Conservation (phyloP, 1,140 invertebrate genomes). For the Papilio polytes region DNA sequence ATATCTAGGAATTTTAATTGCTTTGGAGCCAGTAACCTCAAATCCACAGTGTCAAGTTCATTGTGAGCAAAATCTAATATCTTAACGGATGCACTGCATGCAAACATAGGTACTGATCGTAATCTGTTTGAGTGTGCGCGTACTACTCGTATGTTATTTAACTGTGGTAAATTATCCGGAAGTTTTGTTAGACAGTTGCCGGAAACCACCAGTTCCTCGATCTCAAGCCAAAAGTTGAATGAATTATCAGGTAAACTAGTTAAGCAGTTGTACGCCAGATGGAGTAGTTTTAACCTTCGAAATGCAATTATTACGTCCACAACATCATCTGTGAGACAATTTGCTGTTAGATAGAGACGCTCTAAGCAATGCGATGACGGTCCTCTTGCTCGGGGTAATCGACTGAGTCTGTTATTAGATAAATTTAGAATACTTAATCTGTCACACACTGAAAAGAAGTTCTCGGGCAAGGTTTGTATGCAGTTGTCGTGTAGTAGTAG, state of each 20-base stretch:
- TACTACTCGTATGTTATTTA: slow-evolving; percentile 89
- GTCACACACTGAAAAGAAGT: slow-evolving; percentile 89
- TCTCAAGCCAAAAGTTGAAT: slow-evolving; percentile 89
- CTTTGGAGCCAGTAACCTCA: slow-evolving; percentile 89
- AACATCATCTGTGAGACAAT: slow-evolving; percentile 90
- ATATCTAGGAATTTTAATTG: slow-evolving; percentile 93
- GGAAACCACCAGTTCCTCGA: slow-evolving; percentile 92
- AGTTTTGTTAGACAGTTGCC: slow-evolving; percentile 91
- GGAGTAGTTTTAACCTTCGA: slow-evolving; percentile 87
- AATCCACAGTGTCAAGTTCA: slow-evolving; percentile 90
- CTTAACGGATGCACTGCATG: slow-evolving; percentile 89
- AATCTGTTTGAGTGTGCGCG: slow-evolving; percentile 93
- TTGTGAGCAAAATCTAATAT: slow-evolving; percentile 94
- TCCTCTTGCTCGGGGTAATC: slow-evolving; percentile 85
- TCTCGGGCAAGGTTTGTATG: slow-evolving; percentile 88
- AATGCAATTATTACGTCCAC: slow-evolving; percentile 88
- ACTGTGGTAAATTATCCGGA: slow-evolving; percentile 89
- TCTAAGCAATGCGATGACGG: slow-evolving; percentile 86
- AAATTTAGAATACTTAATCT: slow-evolving; percentile 90
- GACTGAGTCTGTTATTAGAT: slow-evolving; percentile 90
- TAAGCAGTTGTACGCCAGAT: slow-evolving; percentile 91
- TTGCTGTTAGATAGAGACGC: slow-evolving; percentile 90
- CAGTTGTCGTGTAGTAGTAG: slow-evolving; percentile 91
- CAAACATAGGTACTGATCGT: slow-evolving; percentile 89
- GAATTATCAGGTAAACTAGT: slow-evolving; percentile 90